Conservation (phyloP, 2,113 vertebrate species). For the Otocyon megalotis region DNA sequence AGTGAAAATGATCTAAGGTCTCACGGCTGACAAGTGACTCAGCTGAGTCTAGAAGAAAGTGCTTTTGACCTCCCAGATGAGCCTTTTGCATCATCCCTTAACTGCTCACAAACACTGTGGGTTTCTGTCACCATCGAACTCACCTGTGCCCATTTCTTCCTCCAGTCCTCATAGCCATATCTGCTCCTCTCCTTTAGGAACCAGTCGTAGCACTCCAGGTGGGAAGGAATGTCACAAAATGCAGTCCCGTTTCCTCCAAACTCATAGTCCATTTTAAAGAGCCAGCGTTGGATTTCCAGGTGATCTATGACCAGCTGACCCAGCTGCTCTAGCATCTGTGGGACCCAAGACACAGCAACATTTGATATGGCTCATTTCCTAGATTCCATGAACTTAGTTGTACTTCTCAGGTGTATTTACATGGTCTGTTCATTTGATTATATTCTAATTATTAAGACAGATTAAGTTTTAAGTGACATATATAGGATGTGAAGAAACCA, state of each 20-base stretch:
- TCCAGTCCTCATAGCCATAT: conserved; percentile 84
- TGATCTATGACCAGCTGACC: conserved; percentile 89
- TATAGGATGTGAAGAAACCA: not conserved
- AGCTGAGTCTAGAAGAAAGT: not conserved
- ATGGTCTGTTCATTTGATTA: not conserved
- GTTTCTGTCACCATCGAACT: conserved; percentile 51
- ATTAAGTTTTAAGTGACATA: not conserved
- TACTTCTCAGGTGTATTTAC: not conserved
- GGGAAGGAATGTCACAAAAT: conserved; percentile 88
- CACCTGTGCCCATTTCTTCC: conserved; percentile 88
- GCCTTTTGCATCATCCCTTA: not conserved
- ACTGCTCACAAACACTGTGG: not conserved
- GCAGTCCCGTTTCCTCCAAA: conserved; percentile 89
- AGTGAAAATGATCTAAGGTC: not conserved
- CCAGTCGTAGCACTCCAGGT: conserved; percentile 89
- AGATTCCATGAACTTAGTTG: not conserved
- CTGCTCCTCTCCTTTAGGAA: conserved; percentile 81
- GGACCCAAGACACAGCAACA: not conserved
- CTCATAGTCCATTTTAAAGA: conserved; percentile 92
- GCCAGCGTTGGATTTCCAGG: conserved; percentile 90
- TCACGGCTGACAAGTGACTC: not conserved
- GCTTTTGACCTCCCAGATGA: not conserved
- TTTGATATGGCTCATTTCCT: not conserved
- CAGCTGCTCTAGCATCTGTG: conserved; percentile 89
- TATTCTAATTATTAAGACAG: conserved; percentile 16